Conservation (phyloP, 2,797 vertebrate species). For the Enoplosus armatus region DNA sequence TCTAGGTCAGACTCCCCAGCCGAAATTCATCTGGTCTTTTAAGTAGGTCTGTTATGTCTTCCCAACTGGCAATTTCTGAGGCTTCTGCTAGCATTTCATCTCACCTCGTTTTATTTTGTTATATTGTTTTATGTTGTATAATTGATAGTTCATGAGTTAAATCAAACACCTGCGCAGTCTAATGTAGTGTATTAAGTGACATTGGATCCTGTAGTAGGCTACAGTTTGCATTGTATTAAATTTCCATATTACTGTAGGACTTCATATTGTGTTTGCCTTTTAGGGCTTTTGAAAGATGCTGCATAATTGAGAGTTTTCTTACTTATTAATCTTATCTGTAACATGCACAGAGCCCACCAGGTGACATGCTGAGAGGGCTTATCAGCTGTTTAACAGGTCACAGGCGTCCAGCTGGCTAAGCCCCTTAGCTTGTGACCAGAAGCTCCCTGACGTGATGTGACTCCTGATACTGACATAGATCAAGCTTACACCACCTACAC, state of each 20-base stretch:
- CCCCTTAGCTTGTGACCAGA: slow-evolving; percentile 73
- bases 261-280: neutral
- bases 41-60: neutral
- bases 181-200: neutral
- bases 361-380: slow-evolving; percentile 64
- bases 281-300: slow-evolving; percentile 23
- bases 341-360: slow-evolving; percentile 45
- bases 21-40: slow-evolving; percentile 3
- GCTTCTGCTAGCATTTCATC: neutral
- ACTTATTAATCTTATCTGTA: slow-evolving; percentile 46
- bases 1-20: slow-evolving; percentile 25
- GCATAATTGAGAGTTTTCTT: slow-evolving; percentile 38
- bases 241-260: neutral
- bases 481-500: slow-evolving; percentile 52
- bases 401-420: slow-evolving; percentile 71
- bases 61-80: neutral
- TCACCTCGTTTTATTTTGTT: neutral
- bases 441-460: slow-evolving; percentile 69
- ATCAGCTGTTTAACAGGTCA: slow-evolving; percentile 76
- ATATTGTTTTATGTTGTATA: neutral
- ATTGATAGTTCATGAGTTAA: neutral
- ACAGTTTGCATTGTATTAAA: neutral
- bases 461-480: slow-evolving; percentile 65
- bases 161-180: neutral
- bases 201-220: neutral